Evolutionary conservation across 2,797 vertebrate genomes (phyloP).

Genomic region (Novumbra hubbsi): DNA sequence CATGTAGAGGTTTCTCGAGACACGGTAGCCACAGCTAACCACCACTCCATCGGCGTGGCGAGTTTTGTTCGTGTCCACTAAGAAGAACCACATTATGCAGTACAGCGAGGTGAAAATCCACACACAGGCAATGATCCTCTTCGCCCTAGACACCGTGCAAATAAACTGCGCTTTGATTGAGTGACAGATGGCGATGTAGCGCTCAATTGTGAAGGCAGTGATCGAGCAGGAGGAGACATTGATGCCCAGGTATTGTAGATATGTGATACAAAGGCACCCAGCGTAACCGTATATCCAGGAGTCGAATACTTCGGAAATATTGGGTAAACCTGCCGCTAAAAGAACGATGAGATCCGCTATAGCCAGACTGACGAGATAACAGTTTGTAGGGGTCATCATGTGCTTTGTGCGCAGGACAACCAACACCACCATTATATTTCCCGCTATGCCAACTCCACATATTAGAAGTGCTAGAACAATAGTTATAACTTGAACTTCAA

Average conservation of each 20-base stretch:
- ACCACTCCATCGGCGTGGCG: slow-evolving; percentile 77
- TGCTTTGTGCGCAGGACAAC: slow-evolving; percentile 84
- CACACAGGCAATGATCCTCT: slow-evolving; percentile 81
- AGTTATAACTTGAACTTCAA: slow-evolving; percentile 80
- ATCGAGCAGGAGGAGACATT: slow-evolving; percentile 87
- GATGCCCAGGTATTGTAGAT: slow-evolving; percentile 88
- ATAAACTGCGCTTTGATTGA: slow-evolving; percentile 85
- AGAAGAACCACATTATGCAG: slow-evolving; percentile 90
- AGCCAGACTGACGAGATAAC: slow-evolving; percentile 88
- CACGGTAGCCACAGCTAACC: slow-evolving; percentile 81
- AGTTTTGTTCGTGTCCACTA: slow-evolving; percentile 82
- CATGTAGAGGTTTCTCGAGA: slow-evolving; percentile 85
- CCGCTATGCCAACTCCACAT: slow-evolving; percentile 81
- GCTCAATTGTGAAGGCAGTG: slow-evolving; percentile 84
- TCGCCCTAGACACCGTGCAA: slow-evolving; percentile 84
- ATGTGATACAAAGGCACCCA: slow-evolving; percentile 88
- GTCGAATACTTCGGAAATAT: slow-evolving; percentile 80
- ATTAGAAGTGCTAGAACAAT: slow-evolving; percentile 81
- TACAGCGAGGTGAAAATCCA: slow-evolving; percentile 85
- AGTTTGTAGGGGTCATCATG: slow-evolving; percentile 90
- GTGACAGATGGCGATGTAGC: slow-evolving; percentile 87
- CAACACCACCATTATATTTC: slow-evolving; percentile 85
- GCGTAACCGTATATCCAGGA: slow-evolving; percentile 85
- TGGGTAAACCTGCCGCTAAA: slow-evolving; percentile 82
- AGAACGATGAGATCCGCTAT: slow-evolving; percentile 85